Evolutionary conservation across 2,113 vertebrate genomes (phyloP).

Genomic region (Actenoides hombroni): DNA sequence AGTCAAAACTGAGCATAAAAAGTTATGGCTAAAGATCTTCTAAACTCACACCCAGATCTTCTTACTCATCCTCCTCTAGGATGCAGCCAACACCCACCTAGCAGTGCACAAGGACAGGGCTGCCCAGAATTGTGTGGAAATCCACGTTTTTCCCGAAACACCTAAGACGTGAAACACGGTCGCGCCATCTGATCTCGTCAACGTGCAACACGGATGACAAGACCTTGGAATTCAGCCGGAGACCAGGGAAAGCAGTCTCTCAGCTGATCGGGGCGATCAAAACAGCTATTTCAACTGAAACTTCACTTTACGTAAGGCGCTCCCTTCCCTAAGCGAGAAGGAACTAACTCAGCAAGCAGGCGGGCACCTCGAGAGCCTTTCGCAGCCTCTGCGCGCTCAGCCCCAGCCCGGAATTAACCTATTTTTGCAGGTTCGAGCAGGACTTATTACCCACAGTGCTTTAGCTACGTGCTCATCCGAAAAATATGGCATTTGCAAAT

Average conservation of each 20-base stretch:
- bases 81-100: not conserved
- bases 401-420: not conserved
- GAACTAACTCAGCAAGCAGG: not conserved
- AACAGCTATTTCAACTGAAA: not conserved
- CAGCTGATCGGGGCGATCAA: accelerated
- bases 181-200: not conserved
- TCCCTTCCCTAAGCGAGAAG: not conserved
- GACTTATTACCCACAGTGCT: constrained; percentile 27
- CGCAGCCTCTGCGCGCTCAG: not conserved
- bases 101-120: accelerated
- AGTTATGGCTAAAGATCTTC: not conserved
- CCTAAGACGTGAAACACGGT: accelerated
- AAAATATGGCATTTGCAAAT: not conserved
- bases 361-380: not conserved
- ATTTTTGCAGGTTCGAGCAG: constrained; percentile 4
- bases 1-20: not conserved
- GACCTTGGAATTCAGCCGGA: not conserved
- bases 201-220: not conserved
- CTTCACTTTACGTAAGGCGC: accelerated
- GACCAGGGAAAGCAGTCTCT: not conserved
- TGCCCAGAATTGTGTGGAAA: not conserved
- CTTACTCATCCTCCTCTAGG: not conserved
- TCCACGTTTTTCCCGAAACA: accelerated
- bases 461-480: not conserved
- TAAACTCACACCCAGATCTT: not conserved